These are phyloP conservation scores for Saccostrea cuccullata DNA, from an alignment of 1,140 invertebrate species.

Conservation along the genomic window DNA sequence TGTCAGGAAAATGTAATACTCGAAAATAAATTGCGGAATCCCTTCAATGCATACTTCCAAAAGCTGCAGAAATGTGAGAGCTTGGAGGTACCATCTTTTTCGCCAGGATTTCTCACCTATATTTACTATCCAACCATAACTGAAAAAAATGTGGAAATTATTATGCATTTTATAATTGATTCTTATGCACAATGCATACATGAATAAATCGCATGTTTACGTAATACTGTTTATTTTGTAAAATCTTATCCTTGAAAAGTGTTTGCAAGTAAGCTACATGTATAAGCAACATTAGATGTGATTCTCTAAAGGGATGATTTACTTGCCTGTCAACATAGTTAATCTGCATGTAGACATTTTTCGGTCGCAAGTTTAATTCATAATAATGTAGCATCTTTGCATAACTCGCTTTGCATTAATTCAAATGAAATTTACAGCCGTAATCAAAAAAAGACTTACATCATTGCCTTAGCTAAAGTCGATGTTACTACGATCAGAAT, in stretches of 20 bases:
- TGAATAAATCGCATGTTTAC: too few species aligned
- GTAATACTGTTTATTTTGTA: too few species aligned
- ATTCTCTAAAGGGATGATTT: too few species aligned
- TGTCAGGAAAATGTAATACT: neutral
- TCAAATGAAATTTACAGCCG: neutral
- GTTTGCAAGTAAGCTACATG: too few species aligned
- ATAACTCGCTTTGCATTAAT: neutral
- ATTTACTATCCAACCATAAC: neutral
- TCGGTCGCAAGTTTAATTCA: too few species aligned
- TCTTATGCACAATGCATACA: too few species aligned
- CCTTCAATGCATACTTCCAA: neutral
- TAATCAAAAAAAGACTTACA: neutral
- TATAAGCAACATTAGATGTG: too few species aligned
- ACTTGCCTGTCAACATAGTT: too few species aligned
- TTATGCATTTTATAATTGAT: too few species aligned
- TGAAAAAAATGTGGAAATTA: neutral
- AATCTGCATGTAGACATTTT: too few species aligned
- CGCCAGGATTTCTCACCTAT: neutral
- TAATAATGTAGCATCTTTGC: too few species aligned
- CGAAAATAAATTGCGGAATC: neutral
- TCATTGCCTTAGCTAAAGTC: neutral
- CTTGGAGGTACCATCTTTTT: neutral
- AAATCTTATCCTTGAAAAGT: too few species aligned
- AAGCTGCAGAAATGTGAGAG: neutral
- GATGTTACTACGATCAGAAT: neutral